Evolutionary conservation across 2,797 vertebrate genomes (phyloP), one percentile per base, ranked within the genome.

Genomic region (Mustela erminea): DNA sequence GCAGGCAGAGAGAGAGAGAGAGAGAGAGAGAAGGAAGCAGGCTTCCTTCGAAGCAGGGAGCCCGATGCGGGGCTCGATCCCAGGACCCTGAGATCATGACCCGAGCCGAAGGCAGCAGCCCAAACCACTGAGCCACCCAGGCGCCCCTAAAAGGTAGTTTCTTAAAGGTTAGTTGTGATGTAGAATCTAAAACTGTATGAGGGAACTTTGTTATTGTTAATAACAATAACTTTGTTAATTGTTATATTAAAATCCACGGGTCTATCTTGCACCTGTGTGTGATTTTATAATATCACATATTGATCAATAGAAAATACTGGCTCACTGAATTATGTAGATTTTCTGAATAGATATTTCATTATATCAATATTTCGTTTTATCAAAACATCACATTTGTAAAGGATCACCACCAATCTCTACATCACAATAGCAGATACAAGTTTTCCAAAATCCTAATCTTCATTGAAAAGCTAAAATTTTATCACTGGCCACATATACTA

Each of bases 361-460:
- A 60, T 27, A 58, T 49, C 9, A 23, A 4, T 58, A 64, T 54
- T 97, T 68, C 72, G 77, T 82, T 49, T 27, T 21, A 89, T 29
- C 85, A 96, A 87, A 93, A 90, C 5, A 93, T 15, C 41, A 54
- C 12, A 60, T 77, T 18, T 78, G 38, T 66, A 72, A 72, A 84
- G 90, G 43, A 62, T 32, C 46, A 90, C 18, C 23, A 88, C 46
- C 49, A 64, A 70, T 60, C 68, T 68, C 72, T 70, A 7, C 35
- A 74, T 23, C 56, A 74, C 12, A 52, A 23, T 1, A 38, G 81
- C n/a, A 90, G n/a, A 87, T 17, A 68, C 20, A 80, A 58, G 46
- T 92, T 95, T 60, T 95, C 90, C 49, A 86, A 90, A 96, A 89
- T 32, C 14, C 80, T 68, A 46, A 46, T 81, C 70, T 91, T 81